Evolutionary conservation across 2,888 invertebrate genomes (phyloP).

Genomic region (Argyresthia albistria): DNA sequence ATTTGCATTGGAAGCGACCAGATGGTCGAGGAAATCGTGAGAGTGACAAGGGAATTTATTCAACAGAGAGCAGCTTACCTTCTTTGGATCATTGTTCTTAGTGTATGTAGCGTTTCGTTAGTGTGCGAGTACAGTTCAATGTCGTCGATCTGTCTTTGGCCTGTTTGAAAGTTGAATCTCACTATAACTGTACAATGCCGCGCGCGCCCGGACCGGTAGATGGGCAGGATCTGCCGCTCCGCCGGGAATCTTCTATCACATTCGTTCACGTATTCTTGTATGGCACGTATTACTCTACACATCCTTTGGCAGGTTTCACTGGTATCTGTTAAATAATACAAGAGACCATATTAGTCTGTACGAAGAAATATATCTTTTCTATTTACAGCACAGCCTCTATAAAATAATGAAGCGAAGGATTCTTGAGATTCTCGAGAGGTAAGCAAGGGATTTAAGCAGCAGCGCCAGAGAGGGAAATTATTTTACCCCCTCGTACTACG

Average conservation of each 20-base stretch:
- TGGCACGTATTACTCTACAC: conserved; percentile 93
- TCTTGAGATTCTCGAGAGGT: no score
- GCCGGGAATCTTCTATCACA: conserved; percentile 92
- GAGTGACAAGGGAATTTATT: no score
- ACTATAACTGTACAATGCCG: conserved; percentile 90
- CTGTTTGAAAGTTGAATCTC: conserved; percentile 84
- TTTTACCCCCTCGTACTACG: no score
- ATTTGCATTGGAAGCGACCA: no score
- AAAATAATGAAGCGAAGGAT: no score
- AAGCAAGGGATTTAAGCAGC: no score
- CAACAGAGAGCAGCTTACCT: conserved; percentile 36
- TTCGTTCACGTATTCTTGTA: conserved; percentile 95
- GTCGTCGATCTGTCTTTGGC: conserved; percentile 91
- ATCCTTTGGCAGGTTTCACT: conserved; percentile 75
- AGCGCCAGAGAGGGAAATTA: no score
- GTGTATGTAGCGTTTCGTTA: conserved; percentile 92
- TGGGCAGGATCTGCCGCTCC: conserved; percentile 90
- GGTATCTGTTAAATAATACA: conserved; percentile 33
- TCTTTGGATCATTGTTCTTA: conserved; percentile 84
- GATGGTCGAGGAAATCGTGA: no score
- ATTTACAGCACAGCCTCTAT: no score
- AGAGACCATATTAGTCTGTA: background rate
- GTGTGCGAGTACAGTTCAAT: conserved; percentile 94
- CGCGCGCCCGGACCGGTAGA: conserved; percentile 92
- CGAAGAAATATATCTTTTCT: background rate